Evolutionary conservation across 2,888 invertebrate species (phyloP), one percentile per base, ranked within the genome.

Genomic region (Pyrrhia umbra): DNA sequence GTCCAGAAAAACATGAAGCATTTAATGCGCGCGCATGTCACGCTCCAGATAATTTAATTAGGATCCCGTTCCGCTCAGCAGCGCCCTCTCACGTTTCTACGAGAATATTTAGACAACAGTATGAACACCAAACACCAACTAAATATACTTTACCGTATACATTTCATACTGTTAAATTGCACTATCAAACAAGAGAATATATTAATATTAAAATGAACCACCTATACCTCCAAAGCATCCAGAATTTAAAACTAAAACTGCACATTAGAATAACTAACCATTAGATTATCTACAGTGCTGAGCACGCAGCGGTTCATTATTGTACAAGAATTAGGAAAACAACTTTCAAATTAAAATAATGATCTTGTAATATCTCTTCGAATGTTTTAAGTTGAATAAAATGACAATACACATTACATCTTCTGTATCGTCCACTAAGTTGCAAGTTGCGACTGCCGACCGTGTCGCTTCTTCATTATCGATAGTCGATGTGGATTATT

Each of bases 21-120:
- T 87, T 80, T 78, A 87, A 87, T 85, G 87, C 85, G 86, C 85
- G 87, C 84, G 84, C 88, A 84, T 84, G 85, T 90, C 83, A 90
- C 91, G 94, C 91, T 94, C 94, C 88, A 91, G 77, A 91, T 91
- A 90, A 86, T 90, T 92, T 93, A 94, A 94, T 95, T 95, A 93
- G 94, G 94, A 93, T 86, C 90, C 81, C 92, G 94, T 94, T 93
- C 91, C 90, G 90, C 88, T 88, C 80, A 15, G 86, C 65, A 84
- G 81, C 81, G 76, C 83, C 90, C 87, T 89, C 92, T 90, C 89
- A 86, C 88, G 88, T 91, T 90, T 90, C 92, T 89, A 87, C 83
- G 70, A 87, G 86, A 89, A 84, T 87, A 89, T 90, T 90, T 85
- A 86, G 75, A 73, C 47, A 73, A 59, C 47, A 46, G 51, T 50